These are phyloP conservation scores for Microtus ochrogaster DNA, from an alignment of 2,113 vertebrate species.

Conservation along the genomic window DNA sequence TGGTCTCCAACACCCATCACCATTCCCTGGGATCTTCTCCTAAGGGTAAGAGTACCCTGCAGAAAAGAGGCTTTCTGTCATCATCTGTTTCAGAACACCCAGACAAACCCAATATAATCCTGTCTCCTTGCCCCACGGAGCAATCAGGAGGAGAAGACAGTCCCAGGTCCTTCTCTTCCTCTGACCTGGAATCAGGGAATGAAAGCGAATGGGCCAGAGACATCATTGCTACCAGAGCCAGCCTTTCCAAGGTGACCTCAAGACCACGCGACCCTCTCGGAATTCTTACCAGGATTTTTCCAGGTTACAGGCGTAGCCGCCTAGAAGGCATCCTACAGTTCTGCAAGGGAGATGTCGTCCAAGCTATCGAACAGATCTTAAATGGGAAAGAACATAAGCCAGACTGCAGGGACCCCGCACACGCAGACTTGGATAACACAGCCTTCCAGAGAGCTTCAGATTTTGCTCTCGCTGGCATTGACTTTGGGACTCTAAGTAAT, in stretches of 20 bases:
- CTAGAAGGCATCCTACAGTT: constrained; percentile 89
- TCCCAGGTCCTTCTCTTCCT: constrained; percentile 88
- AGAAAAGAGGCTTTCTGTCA: constrained; percentile 63
- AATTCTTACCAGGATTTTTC: constrained; percentile 93
- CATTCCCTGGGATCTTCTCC: constrained; percentile 76
- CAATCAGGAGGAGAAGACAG: constrained; percentile 87
- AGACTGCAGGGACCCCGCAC: constrained; percentile 66
- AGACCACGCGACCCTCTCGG: constrained; percentile 88
- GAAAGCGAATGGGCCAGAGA: constrained; percentile 89
- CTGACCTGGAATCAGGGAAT: constrained; percentile 91
- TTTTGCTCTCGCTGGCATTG: constrained; percentile 81
- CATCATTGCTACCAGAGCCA: constrained; percentile 54
- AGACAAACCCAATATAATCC: constrained; percentile 74
- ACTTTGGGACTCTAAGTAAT: constrained; percentile 82
- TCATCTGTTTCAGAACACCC: constrained; percentile 58
- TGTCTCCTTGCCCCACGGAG: constrained; percentile 82
- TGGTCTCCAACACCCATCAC: constrained; percentile 77
- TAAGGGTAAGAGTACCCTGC: constrained; percentile 67
- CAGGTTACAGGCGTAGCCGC: constrained; percentile 86
- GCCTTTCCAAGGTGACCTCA: constrained; percentile 55
- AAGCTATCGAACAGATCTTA: constrained; percentile 91
- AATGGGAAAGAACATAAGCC: constrained; percentile 86
- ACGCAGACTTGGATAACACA: constrained; percentile 66
- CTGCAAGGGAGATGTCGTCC: constrained; percentile 92
- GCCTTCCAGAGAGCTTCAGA: constrained; percentile 78